Base-by-base conservation (phyloP, 1,140 invertebrate species). In the Lepidostoma basale region DNA sequence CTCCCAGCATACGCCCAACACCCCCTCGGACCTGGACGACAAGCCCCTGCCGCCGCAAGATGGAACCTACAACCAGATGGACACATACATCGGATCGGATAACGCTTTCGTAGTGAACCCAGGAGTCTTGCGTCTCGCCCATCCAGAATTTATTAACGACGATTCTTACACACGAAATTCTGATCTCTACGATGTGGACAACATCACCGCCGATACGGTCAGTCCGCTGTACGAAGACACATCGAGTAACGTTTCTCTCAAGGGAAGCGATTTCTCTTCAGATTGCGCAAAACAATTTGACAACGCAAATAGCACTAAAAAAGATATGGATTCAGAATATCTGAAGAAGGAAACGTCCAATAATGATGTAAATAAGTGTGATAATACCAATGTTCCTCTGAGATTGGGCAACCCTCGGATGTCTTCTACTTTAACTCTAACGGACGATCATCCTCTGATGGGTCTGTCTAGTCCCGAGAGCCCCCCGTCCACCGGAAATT, bases 401-500 rank as follows among this genome's bases (percentile, higher is more conserved):
- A 44, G 62, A 5, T 52, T 64, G 25, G 62, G 62, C 14, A 16
- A 58, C 10, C 71, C 67, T 16, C 49, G 63, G 62, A 45, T 73
- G 9, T 62, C 68, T 9, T 70, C 68, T 1, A 73, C 68, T 2
- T 47, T 73, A 10, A 73, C 72, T 2, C 42, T 73, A 18, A 73
- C 72, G 6, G 68, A 70, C 52, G 68, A 73, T 65, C 72, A 73
- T 68, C 72, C 72, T 0, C 59, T 73, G 28, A 73, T 70, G 68
- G 60, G 65, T 14, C 42, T 73, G n/a, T 73, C 72, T 0, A 73
- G 72, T 65, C 72, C 72, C 4, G 72, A 73, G n/a, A 73, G 71
- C 65, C 71, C 71, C 3, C 67, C 58, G 12, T 73, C 70, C 3
- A 45, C 52, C 0, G 67, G 71, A 23, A 73, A 73, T 36, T 73